phyloP scores from a whole-genome alignment of 2,797 vertebrate genomes.

The Channa striata region DNA sequence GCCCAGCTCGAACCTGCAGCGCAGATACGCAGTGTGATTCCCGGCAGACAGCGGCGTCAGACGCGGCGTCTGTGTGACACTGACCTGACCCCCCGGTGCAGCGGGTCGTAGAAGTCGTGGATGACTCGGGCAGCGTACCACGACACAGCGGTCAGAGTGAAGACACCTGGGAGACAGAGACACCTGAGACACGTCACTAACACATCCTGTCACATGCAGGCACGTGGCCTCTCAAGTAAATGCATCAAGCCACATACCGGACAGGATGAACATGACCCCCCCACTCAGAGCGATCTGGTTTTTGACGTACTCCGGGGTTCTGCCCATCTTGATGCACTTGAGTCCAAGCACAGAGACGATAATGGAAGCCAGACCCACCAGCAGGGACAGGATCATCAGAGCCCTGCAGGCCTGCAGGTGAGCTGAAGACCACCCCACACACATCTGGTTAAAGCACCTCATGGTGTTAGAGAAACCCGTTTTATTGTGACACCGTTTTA shows the following conservation, averaged over 20 bases:
- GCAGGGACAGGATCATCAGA: conserved; percentile 88
- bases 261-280: conserved; percentile 86
- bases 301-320: conserved; percentile 79
- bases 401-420: conserved; percentile 88
- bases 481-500: no score
- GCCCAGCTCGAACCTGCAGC: conserved; percentile 89
- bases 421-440: conserved; percentile 67
- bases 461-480: no score
- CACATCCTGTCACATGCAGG: background rate
- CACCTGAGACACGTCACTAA: background rate
- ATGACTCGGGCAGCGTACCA: conserved; percentile 81
- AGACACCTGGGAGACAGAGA: conserved; percentile 65
- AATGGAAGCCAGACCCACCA: conserved; percentile 82
- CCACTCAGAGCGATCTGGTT: conserved; percentile 82
- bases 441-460: no score
- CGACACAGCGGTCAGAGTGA: conserved; percentile 75
- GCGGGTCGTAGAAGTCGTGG: conserved; percentile 78
- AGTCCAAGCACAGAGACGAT: conserved; percentile 85
- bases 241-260: conserved; percentile 71
- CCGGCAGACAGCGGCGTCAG: background rate
- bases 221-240: background rate
- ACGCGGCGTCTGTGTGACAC: background rate
- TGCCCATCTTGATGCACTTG: conserved; percentile 87
- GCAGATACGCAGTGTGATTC: background rate
- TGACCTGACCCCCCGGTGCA: conserved; percentile 73